Evolutionary conservation across 2,113 vertebrate species (phyloP), one percentile per base, ranked within the genome.

Genomic region (Seriola dumerili): DNA sequence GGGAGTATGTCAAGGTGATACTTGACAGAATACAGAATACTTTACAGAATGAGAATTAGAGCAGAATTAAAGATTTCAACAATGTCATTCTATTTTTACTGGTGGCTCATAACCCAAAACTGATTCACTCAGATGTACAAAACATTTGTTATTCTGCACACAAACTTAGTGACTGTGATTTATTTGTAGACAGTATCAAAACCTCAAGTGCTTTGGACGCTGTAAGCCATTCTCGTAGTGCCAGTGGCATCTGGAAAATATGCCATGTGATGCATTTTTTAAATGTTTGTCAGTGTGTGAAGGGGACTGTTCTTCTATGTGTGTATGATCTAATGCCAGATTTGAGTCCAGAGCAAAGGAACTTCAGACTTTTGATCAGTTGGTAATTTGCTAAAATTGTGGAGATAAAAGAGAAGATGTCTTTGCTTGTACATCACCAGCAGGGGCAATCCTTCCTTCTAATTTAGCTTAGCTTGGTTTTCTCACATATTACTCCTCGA

Each of bases 1-100:
- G 88, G 1, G 98, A 99, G 76, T 99, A 99, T 0, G 72, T 99
- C 75, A 99, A 99, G 89, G 97, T 93, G 72, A 90, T 14, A 32
- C 29, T 48, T 8, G 68, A 36, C 11, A 71, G 19, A 73, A 40
- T 5, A 29, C 29, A 29, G 29, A 29, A 90, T 14, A 32, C 29
- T 48, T 8, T 68, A 36, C 11, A 71, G 19, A 73, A 40, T 5
- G 2, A 29, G 29, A 2, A 29, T 29, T 29, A 29, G 29, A 29
- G 29, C 29, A 29, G 29, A 29, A 29, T 29, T 2, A 29, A 29
- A 29, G 29, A 29, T 29, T 52, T 19, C 38, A 38, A 59, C 14
- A 54, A 21, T 2, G 3, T 4, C 23, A 36, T 10, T 29, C 17
- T 21, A 13, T n/a, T 42, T 57, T 25, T 52, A 25, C 54, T 14